phyloP scores from a whole-genome alignment of 2,113 vertebrate genomes.

The Galbula dea region DNA sequence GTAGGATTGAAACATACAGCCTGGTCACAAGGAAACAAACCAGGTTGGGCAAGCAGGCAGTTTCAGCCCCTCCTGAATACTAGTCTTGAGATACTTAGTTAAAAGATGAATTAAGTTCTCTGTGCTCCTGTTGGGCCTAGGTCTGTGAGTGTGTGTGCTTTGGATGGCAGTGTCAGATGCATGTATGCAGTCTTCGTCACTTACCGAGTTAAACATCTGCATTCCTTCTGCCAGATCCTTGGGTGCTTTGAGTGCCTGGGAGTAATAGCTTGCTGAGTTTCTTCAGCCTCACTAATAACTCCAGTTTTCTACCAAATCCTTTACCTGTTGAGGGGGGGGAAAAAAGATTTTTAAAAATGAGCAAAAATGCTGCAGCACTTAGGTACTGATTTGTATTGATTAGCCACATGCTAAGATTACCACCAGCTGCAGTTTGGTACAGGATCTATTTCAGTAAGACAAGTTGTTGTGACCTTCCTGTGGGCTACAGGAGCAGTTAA shows the following conservation, averaged over 20 bases:
- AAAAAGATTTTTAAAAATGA: not conserved
- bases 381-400: too few species aligned
- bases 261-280: not conserved
- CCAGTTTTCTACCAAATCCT: not conserved
- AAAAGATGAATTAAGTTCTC: not conserved
- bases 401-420: not conserved
- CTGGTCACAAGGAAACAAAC: not conserved
- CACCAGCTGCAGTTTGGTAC: not conserved
- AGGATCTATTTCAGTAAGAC: not conserved
- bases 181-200: not conserved
- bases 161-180: not conserved
- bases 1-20: not conserved
- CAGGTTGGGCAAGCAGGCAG: not conserved
- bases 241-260: not conserved
- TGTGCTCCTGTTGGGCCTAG: not conserved
- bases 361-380: not conserved
- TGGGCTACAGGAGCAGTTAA: not conserved
- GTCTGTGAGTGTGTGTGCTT: not conserved
- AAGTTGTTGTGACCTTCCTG: not conserved
- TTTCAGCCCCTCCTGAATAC: not conserved
- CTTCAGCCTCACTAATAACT: not conserved
- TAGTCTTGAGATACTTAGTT: accelerated
- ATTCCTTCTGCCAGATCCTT: not conserved
- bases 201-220: not conserved
- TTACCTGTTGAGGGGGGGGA: not conserved